Evolutionary conservation across 2,888 invertebrate species (phyloP), one percentile per base, ranked within the genome.

Genomic region (Orthosia gothica): DNA sequence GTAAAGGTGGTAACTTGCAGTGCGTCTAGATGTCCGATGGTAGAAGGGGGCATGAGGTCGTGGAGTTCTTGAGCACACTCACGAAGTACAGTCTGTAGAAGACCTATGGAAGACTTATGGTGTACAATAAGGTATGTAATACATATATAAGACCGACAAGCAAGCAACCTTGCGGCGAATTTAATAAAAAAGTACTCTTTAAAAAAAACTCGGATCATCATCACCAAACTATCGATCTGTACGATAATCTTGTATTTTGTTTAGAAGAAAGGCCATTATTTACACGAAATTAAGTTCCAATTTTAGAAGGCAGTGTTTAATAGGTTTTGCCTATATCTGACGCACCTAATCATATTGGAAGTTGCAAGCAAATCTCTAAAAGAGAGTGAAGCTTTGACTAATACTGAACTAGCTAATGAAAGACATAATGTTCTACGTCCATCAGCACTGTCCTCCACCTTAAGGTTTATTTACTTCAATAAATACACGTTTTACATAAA

Each of bases 401-500:
- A 13, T 70, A 26, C 18, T n/a, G 5, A 47, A 13, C 47, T 9
- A 26, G 47, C n/a, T 47, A 18, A 26, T 68, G 16, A 70, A 58
- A 23, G 32, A 47, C 23, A 59, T 20, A 45, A 52, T n/a, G 16
- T 52, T 59, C 7, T 32, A 23, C 40, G 20, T 49, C 47, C 47
- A 23, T 40, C 20, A 57, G 26, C 15, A 18, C 18, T 57, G 23
- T 55, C 15, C 40, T 55, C 13, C 18, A 23, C 18, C 16, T 7
- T 15, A 50, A 47, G 7, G 18, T 54, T 54, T 61, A 40, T 68
- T 67, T 57, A 47, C 23, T 23, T 70, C 23, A 58, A 67, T 65
- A 65, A 73, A 40, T 58, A 23, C 52, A 52, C 20, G 18, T 58
- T 76, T 80, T 63, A 66, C 58, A 66, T 76, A 65, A 55, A 69